Evolutionary conservation across 2,113 vertebrate genomes (phyloP), one percentile per base, ranked within the genome.

Genomic region (Dicentrarchus labrax): DNA sequence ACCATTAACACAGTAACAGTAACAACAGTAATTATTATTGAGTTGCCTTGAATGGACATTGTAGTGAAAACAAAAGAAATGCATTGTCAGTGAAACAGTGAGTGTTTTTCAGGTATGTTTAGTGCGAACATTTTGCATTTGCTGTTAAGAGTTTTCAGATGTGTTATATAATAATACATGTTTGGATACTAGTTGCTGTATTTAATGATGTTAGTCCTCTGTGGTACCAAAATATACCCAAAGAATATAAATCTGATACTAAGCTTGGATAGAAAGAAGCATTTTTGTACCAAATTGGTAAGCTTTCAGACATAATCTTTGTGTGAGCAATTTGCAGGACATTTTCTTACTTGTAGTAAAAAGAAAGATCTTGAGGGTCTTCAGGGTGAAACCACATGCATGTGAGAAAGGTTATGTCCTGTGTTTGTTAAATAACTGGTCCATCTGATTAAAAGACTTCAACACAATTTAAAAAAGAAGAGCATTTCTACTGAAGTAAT

Each of bases 351-450:
- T 30, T 30, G 30, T 13, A 10, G 12, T 13, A 15, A n/a, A n/a
- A n/a, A n/a, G 65, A 51, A 80, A 69, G n/a, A 39, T 61, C 47
- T n/a, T 50, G 10, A 2, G 64, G 30, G 47, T 69, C 59, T 78
- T 66, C 17, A 3, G 50, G 60, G 69, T 73, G 39, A 68, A 79
- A 75, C 53, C 53, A 19, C 21, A 3, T 50, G 36, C 17, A 36
- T 54, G 8, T 48, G n/a, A 74, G 21, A 53, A 39, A 59, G 16
- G 51, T 66, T 75, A 43, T 3, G 39, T 72, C 30, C 11, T 45
- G 41, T 47, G 36, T 79, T 80, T 80, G 36, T 48, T 72, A 38
- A 78, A 78, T 74, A 47, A 56, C 60, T 61, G 24, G 13, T 84
- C 21, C 17, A 30, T 47, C 57, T 72, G 22, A 65, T 68, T 24